Evolutionary conservation across 2,797 vertebrate genomes (phyloP).

Genomic region (Clarias laeviceps): DNA sequence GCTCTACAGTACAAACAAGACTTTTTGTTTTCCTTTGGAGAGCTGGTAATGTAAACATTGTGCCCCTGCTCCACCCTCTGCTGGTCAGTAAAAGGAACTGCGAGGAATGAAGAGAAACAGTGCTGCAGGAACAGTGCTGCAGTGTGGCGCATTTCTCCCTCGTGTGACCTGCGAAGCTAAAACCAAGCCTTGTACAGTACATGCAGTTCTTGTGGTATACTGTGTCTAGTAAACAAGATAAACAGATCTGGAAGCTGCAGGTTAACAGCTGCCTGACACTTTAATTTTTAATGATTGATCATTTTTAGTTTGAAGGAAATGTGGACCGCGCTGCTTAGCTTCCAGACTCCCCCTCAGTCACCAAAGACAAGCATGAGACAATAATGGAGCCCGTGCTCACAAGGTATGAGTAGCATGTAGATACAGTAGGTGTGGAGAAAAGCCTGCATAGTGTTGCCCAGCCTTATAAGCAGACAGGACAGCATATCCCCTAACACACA

Average conservation of each 20-base stretch:
- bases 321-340: background rate
- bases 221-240: background rate
- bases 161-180: conserved; percentile 18
- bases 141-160: conserved; percentile 40
- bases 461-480: conserved; percentile 32
- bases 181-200: background rate
- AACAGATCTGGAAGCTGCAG: background rate
- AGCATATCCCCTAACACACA: conserved; percentile 8
- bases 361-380: background rate
- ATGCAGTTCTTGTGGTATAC: background rate
- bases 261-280: background rate
- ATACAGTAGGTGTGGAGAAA: conserved; percentile 20
- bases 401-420: background rate
- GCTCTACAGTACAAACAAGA: conserved; percentile 53
- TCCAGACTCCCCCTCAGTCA: background rate
- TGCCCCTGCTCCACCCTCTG: conserved; percentile 45
- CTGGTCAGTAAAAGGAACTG: conserved; percentile 32
- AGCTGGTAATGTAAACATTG: conserved; percentile 18
- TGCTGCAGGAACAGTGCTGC: conserved; percentile 21
- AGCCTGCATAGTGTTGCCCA: conserved; percentile 48
- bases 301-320: background rate
- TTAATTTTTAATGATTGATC: background rate
- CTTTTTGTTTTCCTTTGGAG: too few relatives aligned
- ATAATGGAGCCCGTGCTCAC: background rate
- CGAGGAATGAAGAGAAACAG: background rate